Evolutionary conservation across 2,888 invertebrate species (phyloP), one percentile per base, ranked within the genome.

Genomic region (Alentia gelatinosa): DNA sequence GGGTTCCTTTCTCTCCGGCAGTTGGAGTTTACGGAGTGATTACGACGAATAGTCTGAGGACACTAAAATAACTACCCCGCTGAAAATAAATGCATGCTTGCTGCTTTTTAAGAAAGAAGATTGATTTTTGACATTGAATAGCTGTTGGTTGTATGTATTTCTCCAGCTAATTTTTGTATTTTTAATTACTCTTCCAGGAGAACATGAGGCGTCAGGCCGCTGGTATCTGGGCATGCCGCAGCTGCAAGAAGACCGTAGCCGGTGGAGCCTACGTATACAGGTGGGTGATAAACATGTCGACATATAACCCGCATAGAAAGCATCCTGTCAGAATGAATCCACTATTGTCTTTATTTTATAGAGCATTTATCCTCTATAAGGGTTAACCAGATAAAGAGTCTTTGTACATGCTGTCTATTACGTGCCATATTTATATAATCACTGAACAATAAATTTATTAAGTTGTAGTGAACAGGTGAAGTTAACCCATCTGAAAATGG

Each of bases 241-340:
- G 99, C 91, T 99, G 99, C 97, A 98, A 98, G 96, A 98, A 99
- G 96, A 98, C 98, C 89, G 99, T 99, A 92, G 99, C 97, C 92
- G 99, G 99, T 94, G 99, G 99, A 94, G 99, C 99, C 33, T 99
- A 99, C 98, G 99, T 99, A 68, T 99, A 99, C 97, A 98, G 98
- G 96, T 96, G 35, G 37, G 56, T 79, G n/a, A n/a, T n/a, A n/a
- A n/a, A n/a, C n/a, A n/a, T n/a, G n/a, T n/a, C n/a, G n/a, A n/a
- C n/a, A n/a, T n/a, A n/a, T n/a, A n/a, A n/a, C n/a, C n/a, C n/a
- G n/a, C n/a, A n/a, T n/a, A n/a, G n/a, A n/a, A n/a, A n/a, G n/a
- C n/a, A n/a, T n/a, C n/a, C n/a, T n/a, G n/a, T n/a, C n/a, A n/a
- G n/a, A n/a, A n/a, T n/a, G n/a, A n/a, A n/a, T n/a, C n/a, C n/a